Evolutionary conservation across 1,140 invertebrate species (phyloP).

Genomic region (Pseudomyrmex concolor): DNA sequence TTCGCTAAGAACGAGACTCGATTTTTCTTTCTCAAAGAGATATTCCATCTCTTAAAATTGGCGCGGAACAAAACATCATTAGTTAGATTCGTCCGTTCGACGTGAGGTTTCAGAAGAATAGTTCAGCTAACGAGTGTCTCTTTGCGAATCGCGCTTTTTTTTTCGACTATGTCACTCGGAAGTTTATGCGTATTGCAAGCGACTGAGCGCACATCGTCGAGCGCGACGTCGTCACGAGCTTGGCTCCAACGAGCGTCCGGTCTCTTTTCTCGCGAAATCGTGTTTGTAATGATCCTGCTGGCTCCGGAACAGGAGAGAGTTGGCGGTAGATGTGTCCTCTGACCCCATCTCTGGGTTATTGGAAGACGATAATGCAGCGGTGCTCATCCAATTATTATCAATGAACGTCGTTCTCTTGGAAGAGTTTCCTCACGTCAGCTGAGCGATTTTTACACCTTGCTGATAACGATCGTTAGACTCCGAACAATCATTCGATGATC

Average conservation of each 20-base stretch:
- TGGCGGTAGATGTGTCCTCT: conserved; percentile 1
- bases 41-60: too few relatives aligned
- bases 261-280: conserved; percentile 51
- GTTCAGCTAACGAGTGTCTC: too few relatives aligned
- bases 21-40: too few relatives aligned
- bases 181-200: conserved; percentile 22
- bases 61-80: too few relatives aligned
- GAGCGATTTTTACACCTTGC: conserved; percentile 51
- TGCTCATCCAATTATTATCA: conserved; percentile 67
- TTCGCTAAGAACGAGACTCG: too few relatives aligned
- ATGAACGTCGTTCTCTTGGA: conserved; percentile 32
- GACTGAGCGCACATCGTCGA: background rate
- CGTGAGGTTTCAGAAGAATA: too few relatives aligned
- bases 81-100: too few relatives aligned
- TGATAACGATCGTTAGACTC: conserved; percentile 59
- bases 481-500: conserved; percentile 43
- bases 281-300: conserved; percentile 63
- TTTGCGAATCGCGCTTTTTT: too few relatives aligned
- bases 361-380: conserved; percentile 50
- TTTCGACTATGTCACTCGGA: background rate
- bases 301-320: conserved; percentile 17
- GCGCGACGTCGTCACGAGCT: conserved; percentile 17
- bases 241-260: conserved; percentile 32
- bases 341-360: conserved; percentile 40
- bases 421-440: background rate